A percentile compares a stretch with the other conserved stretches of the same genome.
phyloP scores from a whole-genome alignment of 35 echinoderm and acorn worm species.

The Ptychodera flava region DNA sequence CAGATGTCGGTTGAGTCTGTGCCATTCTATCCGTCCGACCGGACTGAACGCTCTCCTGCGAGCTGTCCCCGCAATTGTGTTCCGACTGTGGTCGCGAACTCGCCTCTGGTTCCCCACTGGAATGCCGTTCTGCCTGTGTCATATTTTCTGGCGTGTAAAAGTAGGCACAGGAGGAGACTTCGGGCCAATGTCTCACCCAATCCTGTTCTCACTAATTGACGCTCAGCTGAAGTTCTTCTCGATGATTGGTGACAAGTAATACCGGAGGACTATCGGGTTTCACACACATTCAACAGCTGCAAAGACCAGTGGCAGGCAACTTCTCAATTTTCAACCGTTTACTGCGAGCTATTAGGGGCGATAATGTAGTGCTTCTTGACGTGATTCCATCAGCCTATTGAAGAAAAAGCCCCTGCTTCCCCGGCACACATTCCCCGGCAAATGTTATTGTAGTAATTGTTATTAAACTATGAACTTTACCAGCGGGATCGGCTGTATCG shows the following conservation, averaged over 20 bases:
- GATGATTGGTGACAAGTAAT: background rate
- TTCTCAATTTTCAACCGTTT: background rate
- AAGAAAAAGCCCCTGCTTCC: background rate
- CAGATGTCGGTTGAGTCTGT: background rate
- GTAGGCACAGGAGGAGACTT: background rate
- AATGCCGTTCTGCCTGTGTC: background rate
- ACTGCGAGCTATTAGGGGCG: background rate
- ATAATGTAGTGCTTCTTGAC: background rate
- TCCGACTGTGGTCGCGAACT: background rate
- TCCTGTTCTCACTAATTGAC: background rate
- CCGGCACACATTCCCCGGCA: background rate
- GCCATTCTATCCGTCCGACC: background rate
- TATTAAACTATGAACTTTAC: background rate
- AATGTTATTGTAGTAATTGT: constrained; percentile 2
- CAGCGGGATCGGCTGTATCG: background rate
- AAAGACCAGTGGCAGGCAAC: background rate
- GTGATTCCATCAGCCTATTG: background rate
- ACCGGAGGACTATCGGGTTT: background rate
- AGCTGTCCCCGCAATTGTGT: background rate
- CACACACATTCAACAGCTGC: background rate
- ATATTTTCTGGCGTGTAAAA: background rate
- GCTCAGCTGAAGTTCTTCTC: background rate
- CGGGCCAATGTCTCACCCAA: background rate
- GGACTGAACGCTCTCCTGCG: background rate
- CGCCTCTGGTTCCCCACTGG: background rate